Conservation (phyloP, 2,113 vertebrate genomes). For the Camelus bactrianus region DNA sequence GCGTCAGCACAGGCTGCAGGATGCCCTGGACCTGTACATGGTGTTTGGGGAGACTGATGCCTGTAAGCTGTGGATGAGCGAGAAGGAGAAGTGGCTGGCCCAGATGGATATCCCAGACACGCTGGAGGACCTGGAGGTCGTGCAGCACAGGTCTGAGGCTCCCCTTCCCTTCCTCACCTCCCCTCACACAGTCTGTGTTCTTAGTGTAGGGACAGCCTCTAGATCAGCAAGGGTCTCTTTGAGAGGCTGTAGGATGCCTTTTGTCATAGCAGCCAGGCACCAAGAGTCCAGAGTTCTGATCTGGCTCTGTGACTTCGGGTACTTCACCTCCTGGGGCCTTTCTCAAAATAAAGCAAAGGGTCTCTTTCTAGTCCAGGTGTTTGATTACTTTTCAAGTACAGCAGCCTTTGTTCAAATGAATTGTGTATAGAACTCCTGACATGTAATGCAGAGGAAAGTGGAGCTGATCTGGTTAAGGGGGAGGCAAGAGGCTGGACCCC, state of each 20-base stretch:
- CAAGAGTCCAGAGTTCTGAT: background rate
- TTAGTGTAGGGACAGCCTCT: background rate
- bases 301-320: background rate
- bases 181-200: accelerated
- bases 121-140: constrained; percentile 96
- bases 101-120: constrained; percentile 93
- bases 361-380: background rate
- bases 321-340: background rate
- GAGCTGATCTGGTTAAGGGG: background rate
- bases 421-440: background rate
- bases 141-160: constrained; percentile 94
- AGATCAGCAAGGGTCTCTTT: background rate
- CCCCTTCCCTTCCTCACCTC: background rate
- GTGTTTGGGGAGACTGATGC: constrained; percentile 97
- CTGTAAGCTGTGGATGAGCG: constrained; percentile 97
- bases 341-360: background rate
- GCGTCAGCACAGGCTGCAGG: constrained; percentile 92
- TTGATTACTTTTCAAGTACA: background rate
- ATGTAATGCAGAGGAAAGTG: background rate
- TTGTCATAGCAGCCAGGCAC: background rate
- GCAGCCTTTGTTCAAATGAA: background rate
- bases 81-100: constrained; percentile 97
- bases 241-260: background rate
- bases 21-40: constrained; percentile 94
- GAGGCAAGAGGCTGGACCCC: background rate